These are phyloP conservation scores for Bostrychus sinensis DNA, from an alignment of 2,113 vertebrate species.

Conservation along the genomic window DNA sequence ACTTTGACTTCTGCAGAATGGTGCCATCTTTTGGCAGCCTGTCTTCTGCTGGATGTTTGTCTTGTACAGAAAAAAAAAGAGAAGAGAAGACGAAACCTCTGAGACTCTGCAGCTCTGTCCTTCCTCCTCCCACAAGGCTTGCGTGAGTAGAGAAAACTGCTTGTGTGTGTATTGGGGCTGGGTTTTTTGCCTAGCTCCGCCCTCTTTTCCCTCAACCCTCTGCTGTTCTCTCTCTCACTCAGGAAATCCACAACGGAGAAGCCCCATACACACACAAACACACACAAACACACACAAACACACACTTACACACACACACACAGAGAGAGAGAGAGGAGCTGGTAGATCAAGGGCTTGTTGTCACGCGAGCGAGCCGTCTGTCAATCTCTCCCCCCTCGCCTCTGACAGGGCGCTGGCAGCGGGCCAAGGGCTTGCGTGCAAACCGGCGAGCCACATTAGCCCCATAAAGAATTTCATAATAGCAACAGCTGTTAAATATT, in stretches of 20 bases:
- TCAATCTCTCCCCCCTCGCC: conserved; percentile 86
- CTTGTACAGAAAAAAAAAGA: conserved; percentile 5
- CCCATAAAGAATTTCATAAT: conserved; percentile 95
- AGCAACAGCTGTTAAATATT: conserved; percentile 99
- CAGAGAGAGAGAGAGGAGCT: conserved; percentile 76
- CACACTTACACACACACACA: conserved; percentile 32
- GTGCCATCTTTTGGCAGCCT: conserved; percentile 61
- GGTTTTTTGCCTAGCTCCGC: conserved; percentile 70
- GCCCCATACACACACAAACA: conserved; percentile 42
- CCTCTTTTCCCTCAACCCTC: conserved; percentile 52
- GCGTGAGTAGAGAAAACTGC: conserved; percentile 77
- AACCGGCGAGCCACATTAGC: conserved; percentile 88
- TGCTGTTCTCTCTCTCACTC: conserved; percentile 37
- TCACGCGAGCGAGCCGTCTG: conserved; percentile 90
- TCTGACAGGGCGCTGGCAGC: conserved; percentile 86
- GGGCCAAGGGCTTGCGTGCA: conserved; percentile 92
- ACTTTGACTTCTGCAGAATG: conserved; percentile 25
- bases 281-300: conserved; percentile 43
- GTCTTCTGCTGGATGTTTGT: conserved; percentile 37
- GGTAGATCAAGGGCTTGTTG: conserved; percentile 86
- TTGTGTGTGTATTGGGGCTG: conserved; percentile 59
- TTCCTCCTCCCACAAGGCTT: conserved; percentile 69
- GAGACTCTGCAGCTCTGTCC: conserved; percentile 37
- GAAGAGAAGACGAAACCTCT: conserved; percentile 23
- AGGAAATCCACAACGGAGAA: conserved; percentile 80